Evolutionary conservation across 2,888 invertebrate genomes (phyloP), one percentile per base, ranked within the genome.

Genomic region (Rhagophthalmus giganteus): DNA sequence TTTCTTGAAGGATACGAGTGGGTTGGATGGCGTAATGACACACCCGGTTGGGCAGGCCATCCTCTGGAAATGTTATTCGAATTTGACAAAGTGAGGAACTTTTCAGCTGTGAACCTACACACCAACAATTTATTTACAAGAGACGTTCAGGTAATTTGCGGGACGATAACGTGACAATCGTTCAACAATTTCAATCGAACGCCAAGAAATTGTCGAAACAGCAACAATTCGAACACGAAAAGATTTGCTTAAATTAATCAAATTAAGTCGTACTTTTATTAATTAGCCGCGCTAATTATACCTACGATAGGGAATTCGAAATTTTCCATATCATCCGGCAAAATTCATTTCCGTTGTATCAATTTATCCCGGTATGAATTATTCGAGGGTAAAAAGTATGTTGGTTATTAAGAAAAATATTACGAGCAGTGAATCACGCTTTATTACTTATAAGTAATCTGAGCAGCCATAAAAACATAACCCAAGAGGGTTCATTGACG

Each of bases 21-120:
- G 90, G 82, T 91, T 37, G 90, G 90, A 39, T 91, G 90, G 90
- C 79, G 83, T 64, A 86, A 85, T 65, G 84, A 86, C 68, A 82
- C 83, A 9, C 77, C 80, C 24, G 82, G 79, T 28, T 77, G 81
- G 74, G 69, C 79, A 40, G 82, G 82, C 37, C 79, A 79, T 59
- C 85, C 85, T 9, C 79, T 91, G 20, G 87, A 87, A 72, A 82
- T 91, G 52, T 78, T 83, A 32, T 90, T 90, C 73, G 87, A 87
- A 72, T 91, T 91, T 74, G 88, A 89, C 73, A 79, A 79, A 58
- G 82, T 85, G 39, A 78, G 88, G 51, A 89, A 89, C 74, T 90
- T 91, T 74, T 84, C 86, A 35, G 82, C 84, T 42, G 82, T 88
- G 63, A 79, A 84, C 61, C 76, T 91, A 52, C 86, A 88, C 72